These are phyloP conservation scores for Agriotes lineatus DNA, from an alignment of 2,888 invertebrate species.

Conservation along the genomic window DNA sequence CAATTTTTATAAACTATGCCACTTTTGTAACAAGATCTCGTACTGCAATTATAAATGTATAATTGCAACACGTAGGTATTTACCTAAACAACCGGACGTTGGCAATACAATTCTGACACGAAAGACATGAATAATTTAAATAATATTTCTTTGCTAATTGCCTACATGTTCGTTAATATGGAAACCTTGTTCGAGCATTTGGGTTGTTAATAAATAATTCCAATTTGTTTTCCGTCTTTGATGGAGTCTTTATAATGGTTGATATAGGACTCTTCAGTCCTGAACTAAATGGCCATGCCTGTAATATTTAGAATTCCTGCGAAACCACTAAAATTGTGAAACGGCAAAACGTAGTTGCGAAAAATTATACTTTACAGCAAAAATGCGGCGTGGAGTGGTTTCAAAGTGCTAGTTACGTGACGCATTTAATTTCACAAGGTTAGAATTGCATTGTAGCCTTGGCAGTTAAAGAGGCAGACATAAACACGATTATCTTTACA, in stretches of 20 bases:
- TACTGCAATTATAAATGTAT: not conserved
- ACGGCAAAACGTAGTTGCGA: not conserved
- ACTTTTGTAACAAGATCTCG: no score
- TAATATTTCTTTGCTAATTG: constrained; percentile 12
- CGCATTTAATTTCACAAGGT: constrained; percentile 23
- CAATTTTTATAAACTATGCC: no score
- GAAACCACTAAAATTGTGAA: not conserved
- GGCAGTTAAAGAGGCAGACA: not conserved
- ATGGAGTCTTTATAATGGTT: no score
- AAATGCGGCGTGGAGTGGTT: not conserved
- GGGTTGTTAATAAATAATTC: constrained; percentile 18
- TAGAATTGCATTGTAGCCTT: constrained; percentile 24
- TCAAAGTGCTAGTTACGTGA: not conserved
- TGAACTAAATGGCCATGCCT: no score
- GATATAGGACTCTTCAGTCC: not conserved
- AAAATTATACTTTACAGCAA: not conserved
- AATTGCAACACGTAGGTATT: constrained; percentile 21
- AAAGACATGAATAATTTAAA: constrained; percentile 22
- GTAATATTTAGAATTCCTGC: not conserved
- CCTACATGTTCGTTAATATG: constrained; percentile 21
- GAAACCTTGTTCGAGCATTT: not conserved
- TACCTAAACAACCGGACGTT: constrained; percentile 19
- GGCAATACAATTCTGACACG: constrained; percentile 7
- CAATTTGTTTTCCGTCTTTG: no score
- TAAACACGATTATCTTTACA: not conserved